Evolutionary conservation across 2,888 invertebrate genomes (phyloP), one percentile per base, ranked within the genome.

Genomic region (Hartigia nigra): DNA sequence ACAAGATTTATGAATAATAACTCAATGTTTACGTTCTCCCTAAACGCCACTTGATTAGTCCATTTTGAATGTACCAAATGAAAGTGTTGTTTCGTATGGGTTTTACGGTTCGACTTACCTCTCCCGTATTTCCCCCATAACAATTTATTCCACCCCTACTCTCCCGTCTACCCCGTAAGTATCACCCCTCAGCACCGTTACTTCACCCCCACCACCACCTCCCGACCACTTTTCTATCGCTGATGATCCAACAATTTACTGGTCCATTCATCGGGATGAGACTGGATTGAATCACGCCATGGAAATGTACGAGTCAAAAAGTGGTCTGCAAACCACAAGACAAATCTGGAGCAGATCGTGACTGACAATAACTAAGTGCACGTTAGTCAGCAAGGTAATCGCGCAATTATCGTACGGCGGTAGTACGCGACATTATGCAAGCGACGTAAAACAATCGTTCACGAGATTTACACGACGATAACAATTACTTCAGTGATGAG

Each of bases 181-280:
- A 2, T 32, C 12, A 1, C 12, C n/a, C 1, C 72, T 31, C 72
- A 23, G 12, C 4, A 2, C 12, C 11, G 2, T 9, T 72, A 34
- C 72, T 31, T 78, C 82, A 75, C 76, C 77, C 78, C 70, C 78
- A n/a, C n/a, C n/a, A n/a, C n/a, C n/a, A n/a, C n/a, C n/a, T n/a
- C 78, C 76, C 74, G 81, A 69, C 77, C 81, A 74, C 34, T 23
- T 80, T 80, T 78, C 82, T 81, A 80, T 70, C 81, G 80, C 77
- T 83, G 83, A 83, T 83, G 72, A 79, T 78, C 82, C 81, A 82
- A 78, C 84, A 84, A 84, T 84, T 83, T 82, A 79, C 78, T 69
- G 69, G 70, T 78, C 79, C 79, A 83, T 82, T 83, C 81, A 82
- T 79, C 78, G 77, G 77, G 79, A 82, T 82, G 77, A 81, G 76